A percentile compares a stretch with the other conserved stretches of the same genome.
These are phyloP conservation scores for Patagioenas fasciata DNA, from an alignment of 2,113 vertebrate genomes.

Conservation along the genomic window DNA sequence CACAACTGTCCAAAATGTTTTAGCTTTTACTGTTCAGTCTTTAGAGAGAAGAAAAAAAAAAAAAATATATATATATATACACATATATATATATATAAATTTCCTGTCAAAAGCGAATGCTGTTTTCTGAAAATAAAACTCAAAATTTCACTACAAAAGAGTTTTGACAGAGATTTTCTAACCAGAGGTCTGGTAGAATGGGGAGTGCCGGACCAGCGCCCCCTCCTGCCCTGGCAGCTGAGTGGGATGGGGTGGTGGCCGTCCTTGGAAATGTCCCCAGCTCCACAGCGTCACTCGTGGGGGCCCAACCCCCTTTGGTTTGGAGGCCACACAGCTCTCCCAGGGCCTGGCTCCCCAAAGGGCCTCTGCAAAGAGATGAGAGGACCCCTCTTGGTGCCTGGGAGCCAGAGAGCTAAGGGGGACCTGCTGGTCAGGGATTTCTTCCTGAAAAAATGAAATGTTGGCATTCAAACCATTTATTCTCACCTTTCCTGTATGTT, in stretches of 20 bases:
- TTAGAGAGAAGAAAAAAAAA: not conserved
- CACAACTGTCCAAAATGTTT: not conserved
- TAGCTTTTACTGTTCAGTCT: not conserved
- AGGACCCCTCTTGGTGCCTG: not conserved
- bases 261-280: not conserved
- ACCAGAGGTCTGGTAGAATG: not conserved
- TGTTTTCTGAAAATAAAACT: not conserved
- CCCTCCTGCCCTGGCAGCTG: not conserved
- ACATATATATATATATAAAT: not conserved
- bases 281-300: accelerated
- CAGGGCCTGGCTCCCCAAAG: accelerated
- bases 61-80: not conserved
- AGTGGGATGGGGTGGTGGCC: accelerated
- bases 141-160: not conserved
- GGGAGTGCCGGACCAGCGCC: not conserved
- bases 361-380: not conserved
- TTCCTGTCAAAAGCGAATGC: not conserved
- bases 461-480: not conserved
- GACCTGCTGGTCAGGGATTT: not conserved
- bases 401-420: not conserved
- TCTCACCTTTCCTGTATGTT: not conserved
- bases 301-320: not conserved
- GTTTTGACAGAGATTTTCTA: not conserved
- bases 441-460: not conserved
- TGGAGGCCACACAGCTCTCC: not conserved